Evolutionary conservation across 2,113 vertebrate species (phyloP), one percentile per base, ranked within the genome.

Genomic region (Anseranas semipalmata): DNA sequence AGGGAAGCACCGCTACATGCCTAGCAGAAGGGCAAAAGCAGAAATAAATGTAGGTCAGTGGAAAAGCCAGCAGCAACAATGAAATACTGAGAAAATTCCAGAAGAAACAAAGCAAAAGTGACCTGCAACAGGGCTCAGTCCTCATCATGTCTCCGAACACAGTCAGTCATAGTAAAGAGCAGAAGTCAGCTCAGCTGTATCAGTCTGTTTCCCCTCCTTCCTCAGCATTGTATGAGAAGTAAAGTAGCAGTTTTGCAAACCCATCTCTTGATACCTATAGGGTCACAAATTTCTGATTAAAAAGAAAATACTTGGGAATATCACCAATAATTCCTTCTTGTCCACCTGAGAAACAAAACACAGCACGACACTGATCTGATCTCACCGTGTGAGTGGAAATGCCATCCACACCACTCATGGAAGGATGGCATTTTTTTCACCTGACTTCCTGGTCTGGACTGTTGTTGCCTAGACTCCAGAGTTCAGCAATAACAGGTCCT

Each of bases 21-120:
- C 45, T 37, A 73, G 66, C 53, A 94, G 60, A 79, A 86, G 48
- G 62, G 22, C 43, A 87, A 94, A 93, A 89, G 5, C 73, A 89
- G 82, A 86, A 67, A 46, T 41, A 72, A 68, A 87, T 79, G 35
- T 73, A 82, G 71, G 77, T 79, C 66, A 82, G 10, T 2, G 5
- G 35, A 84, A 95, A 87, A 90, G n/a, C 9, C 70, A 78, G 70
- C 7, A 94, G 56, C 35, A 87, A 39, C 11, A 78, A 53, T 52
- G 56, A 82, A 94, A 39, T 75, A 65, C 9, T 37, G 53, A 75
- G 53, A 86, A 90, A 89, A 75, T 60, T 91, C 53, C 27, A 79
- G 70, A 94, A 95, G 35, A 80, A 84, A 71, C 3, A 50, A 77
- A 48, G 19, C 22, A 84, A 88, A 52, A 82, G n/a, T 60, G 46